Percentiles rank a stretch among this genome's conserved stretches.
These are phyloP conservation scores for Cephalopterus ornatus DNA, from an alignment of 2,113 vertebrate genomes.

Conservation along the genomic window DNA sequence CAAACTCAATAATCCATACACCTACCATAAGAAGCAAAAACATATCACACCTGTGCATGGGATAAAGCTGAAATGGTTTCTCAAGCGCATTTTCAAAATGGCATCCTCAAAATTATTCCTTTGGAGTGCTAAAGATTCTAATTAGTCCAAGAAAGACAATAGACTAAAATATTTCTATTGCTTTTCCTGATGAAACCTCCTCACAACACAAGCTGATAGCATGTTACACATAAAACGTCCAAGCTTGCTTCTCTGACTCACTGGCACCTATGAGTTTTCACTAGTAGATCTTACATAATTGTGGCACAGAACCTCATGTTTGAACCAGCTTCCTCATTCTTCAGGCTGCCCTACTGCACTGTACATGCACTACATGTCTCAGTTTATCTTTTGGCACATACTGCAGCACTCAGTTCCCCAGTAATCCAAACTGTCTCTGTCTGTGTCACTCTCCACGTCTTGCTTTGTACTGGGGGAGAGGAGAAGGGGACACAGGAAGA, in stretches of 20 bases:
- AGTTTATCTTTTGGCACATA: neutral
- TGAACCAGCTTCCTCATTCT: neutral
- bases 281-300: neutral
- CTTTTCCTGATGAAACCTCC: neutral
- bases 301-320: neutral
- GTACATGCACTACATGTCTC: too few species aligned
- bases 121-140: neutral
- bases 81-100: neutral
- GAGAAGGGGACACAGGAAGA: neutral
- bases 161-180: neutral
- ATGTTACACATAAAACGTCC: neutral
- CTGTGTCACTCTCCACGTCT: neutral
- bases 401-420: neutral
- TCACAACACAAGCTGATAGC: neutral
- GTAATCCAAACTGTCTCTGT: neutral
- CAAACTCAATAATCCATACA: neutral
- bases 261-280: neutral
- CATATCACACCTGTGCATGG: neutral
- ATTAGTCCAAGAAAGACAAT: neutral
- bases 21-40: neutral
- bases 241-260: neutral
- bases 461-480: neutral
- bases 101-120: neutral
- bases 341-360: neutral
- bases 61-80: neutral